phyloP scores from a whole-genome alignment of 1,140 invertebrate species.

The Pogonomyrmex californicus region DNA sequence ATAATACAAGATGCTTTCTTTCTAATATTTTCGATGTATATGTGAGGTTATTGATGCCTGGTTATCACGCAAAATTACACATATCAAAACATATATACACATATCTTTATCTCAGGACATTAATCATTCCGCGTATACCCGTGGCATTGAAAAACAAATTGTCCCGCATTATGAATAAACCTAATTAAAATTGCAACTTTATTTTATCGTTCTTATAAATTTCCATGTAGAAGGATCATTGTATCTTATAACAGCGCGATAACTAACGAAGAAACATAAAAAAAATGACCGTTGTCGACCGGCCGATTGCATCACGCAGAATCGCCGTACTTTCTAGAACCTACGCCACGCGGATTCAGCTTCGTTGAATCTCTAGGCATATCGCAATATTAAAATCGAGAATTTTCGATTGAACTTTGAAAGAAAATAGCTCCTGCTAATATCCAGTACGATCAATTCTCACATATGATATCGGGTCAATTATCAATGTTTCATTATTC shows the following conservation, averaged over 20 bases:
- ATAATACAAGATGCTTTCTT: too few species aligned
- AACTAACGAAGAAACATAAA: background rate
- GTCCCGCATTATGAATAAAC: background rate
- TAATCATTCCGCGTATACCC: too few species aligned
- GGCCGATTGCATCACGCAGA: slow-evolving; percentile 62
- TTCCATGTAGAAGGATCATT: background rate
- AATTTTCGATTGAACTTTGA: background rate
- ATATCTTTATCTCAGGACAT: too few species aligned
- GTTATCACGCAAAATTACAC: too few species aligned
- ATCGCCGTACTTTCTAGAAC: slow-evolving; percentile 69
- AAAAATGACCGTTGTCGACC: slow-evolving; percentile 16
- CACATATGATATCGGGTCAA: background rate
- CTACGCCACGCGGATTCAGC: background rate
- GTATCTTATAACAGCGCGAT: background rate
- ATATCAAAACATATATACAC: too few species aligned
- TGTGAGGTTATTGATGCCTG: too few species aligned
- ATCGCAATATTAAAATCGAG: background rate
- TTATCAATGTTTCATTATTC: background rate
- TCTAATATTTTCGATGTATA: too few species aligned
- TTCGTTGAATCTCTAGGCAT: background rate
- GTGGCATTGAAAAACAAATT: background rate
- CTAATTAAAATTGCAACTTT: background rate
- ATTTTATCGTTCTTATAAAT: background rate
- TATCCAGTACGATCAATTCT: background rate
- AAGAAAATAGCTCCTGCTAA: background rate